Percentiles rank a stretch among this genome's conserved stretches.
These are phyloP conservation scores for Sphaerophoria taeniata DNA, from an alignment of 2,888 invertebrate species.

Conservation along the genomic window DNA sequence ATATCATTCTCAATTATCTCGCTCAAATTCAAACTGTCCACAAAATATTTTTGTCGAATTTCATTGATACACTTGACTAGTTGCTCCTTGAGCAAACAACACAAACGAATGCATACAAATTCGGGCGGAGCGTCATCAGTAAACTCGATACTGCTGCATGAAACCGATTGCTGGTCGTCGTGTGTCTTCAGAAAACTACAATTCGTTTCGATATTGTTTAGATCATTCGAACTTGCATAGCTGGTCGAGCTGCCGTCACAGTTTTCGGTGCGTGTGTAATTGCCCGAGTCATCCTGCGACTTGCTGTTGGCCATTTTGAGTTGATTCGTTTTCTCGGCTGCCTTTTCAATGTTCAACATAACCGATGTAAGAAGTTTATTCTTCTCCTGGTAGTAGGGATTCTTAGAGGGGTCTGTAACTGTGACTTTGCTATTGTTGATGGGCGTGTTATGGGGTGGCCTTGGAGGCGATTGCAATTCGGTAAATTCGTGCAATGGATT, in stretches of 20 bases:
- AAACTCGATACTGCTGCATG: constrained; percentile 78
- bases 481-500: constrained; percentile 56
- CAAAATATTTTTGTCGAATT: constrained; percentile 77
- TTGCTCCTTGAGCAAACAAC: constrained; percentile 90
- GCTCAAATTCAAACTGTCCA: constrained; percentile 76
- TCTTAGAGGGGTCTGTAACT: constrained; percentile 74
- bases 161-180: constrained; percentile 77
- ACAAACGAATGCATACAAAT: constrained; percentile 89
- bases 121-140: constrained; percentile 78
- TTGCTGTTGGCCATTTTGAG: constrained; percentile 65
- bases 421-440: constrained; percentile 45
- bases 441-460: constrained; percentile 38
- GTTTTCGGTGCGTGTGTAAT: constrained; percentile 80
- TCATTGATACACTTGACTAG: constrained; percentile 91
- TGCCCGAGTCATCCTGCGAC: constrained; percentile 80
- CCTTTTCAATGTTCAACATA: constrained; percentile 78
- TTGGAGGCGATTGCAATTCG: constrained; percentile 57
- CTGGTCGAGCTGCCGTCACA: constrained; percentile 78
- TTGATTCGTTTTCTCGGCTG: constrained; percentile 78
- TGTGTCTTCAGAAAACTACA: constrained; percentile 73
- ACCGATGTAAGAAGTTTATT: constrained; percentile 78
- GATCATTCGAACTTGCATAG: constrained; percentile 79
- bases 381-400: constrained; percentile 74
- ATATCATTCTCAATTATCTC: constrained; percentile 76
- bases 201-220: constrained; percentile 77